A percentile compares a stretch with the other conserved stretches of the same genome.
Evolutionary conservation across 2,888 invertebrate genomes (phyloP).

Genomic region (Exocentrus adspersus): DNA sequence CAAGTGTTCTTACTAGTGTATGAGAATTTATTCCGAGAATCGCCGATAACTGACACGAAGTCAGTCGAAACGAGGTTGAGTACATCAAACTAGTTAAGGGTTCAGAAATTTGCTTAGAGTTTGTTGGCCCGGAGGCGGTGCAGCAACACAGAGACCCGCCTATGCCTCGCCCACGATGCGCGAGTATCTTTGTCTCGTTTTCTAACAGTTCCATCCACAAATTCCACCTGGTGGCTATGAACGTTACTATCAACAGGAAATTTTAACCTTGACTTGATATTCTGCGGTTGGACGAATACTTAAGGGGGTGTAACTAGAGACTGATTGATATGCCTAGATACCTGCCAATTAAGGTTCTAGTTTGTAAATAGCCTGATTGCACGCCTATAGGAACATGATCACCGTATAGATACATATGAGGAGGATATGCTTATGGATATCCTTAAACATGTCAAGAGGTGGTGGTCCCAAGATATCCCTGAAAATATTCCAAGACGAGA

Average conservation of each 20-base stretch:
- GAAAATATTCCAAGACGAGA: no score
- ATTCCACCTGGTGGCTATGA: slow-evolving; percentile 55
- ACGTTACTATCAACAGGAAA: slow-evolving; percentile 54
- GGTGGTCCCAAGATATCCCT: no score
- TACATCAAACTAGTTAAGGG: slow-evolving; percentile 52
- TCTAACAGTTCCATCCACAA: slow-evolving; percentile 49
- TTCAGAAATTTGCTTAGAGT: slow-evolving; percentile 54
- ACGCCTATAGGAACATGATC: background rate
- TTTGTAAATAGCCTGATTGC: no score
- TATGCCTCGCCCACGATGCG: slow-evolving; percentile 51
- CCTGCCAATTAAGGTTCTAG: slow-evolving; percentile 16
- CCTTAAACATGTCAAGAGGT: no score
- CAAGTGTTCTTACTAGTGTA: slow-evolving; percentile 56
- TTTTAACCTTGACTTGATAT: slow-evolving; percentile 60
- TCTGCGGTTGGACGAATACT: slow-evolving; percentile 53
- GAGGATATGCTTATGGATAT: no score
- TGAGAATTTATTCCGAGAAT: slow-evolving; percentile 56
- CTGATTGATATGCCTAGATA: slow-evolving; percentile 21
- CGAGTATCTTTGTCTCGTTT: slow-evolving; percentile 32
- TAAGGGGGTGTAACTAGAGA: slow-evolving; percentile 52
- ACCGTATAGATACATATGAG: no score
- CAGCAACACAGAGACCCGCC: slow-evolving; percentile 44
- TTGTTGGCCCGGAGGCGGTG: slow-evolving; percentile 57
- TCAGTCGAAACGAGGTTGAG: slow-evolving; percentile 48
- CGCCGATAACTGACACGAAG: slow-evolving; percentile 48